phyloP scores from a whole-genome alignment of 2,888 invertebrate genomes.

The Magallana nippona region DNA sequence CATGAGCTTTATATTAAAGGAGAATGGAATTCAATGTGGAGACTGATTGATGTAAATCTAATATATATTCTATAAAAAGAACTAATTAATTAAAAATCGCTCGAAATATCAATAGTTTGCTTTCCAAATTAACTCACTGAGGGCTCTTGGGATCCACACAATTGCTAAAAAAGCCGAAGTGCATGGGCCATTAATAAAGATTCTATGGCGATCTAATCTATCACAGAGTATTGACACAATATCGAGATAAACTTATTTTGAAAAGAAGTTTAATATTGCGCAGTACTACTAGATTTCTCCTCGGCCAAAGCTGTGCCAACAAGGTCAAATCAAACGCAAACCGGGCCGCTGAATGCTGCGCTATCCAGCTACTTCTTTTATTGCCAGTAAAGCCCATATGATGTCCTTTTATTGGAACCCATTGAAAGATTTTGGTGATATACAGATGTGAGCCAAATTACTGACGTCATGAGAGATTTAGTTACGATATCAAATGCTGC shows the following conservation, averaged over 20 bases:
- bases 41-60: conserved; percentile 28
- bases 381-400: conserved; percentile 16
- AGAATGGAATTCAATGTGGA: conserved; percentile 3
- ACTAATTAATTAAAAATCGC: conserved; percentile 17
- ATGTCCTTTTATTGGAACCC: conserved; percentile 8
- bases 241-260: conserved; percentile 29
- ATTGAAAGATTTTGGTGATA: conserved; percentile 30
- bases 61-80: conserved; percentile 29
- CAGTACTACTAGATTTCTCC: conserved; percentile 13
- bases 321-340: conserved; percentile 24
- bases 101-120: conserved; percentile 33
- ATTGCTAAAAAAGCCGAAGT: conserved; percentile 25
- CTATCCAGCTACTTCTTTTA: neutral
- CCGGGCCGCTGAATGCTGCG: neutral
- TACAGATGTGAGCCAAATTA: conserved; percentile 31
- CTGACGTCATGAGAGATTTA: conserved; percentile 10
- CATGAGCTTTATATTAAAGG: neutral
- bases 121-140: conserved; percentile 26
- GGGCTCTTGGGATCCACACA: conserved; percentile 21
- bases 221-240: conserved; percentile 29
- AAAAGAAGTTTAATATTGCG: conserved; percentile 35
- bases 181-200: conserved; percentile 29
- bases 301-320: conserved; percentile 26
- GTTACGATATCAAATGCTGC: conserved; percentile 1
- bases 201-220: conserved; percentile 30